These are phyloP conservation scores for Alsophila aescularia DNA, from an alignment of 2,888 invertebrate genomes.

Conservation along the genomic window DNA sequence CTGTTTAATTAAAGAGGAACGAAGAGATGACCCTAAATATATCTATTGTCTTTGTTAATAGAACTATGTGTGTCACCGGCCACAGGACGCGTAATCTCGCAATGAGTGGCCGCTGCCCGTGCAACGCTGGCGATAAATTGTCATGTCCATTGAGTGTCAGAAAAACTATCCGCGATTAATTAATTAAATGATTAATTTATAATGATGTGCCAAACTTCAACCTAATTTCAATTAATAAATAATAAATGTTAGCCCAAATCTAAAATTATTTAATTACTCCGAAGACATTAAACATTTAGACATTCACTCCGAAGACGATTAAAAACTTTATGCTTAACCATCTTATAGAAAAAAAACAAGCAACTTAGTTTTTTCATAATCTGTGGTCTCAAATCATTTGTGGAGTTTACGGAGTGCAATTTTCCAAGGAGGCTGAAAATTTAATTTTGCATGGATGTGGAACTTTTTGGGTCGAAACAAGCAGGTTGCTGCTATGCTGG, in stretches of 20 bases:
- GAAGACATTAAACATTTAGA: too few relatives aligned
- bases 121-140: conserved; percentile 35
- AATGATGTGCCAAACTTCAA: too few relatives aligned
- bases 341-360: too few relatives aligned
- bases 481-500: conserved; percentile 76
- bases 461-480: conserved; percentile 73
- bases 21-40: conserved; percentile 66
- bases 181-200: too few relatives aligned
- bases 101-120: conserved; percentile 59
- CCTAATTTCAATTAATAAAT: too few relatives aligned
- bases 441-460: conserved; percentile 66
- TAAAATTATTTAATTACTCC: too few relatives aligned
- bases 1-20: too few relatives aligned
- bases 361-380: background rate
- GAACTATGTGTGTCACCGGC: conserved; percentile 71
- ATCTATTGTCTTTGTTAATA: conserved; percentile 70
- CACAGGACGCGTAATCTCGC: conserved; percentile 69
- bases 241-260: too few relatives aligned
- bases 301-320: too few relatives aligned
- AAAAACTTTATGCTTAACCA: too few relatives aligned
- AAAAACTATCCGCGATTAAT: background rate
- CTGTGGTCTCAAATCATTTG: background rate
- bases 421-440: conserved; percentile 7
- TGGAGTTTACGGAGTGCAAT: conserved; percentile 19
- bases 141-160: background rate